Percentiles rank a stretch among this genome's conserved stretches.
phyloP scores from a whole-genome alignment of 2,113 vertebrate genomes.

The Corythaixoides concolor region DNA sequence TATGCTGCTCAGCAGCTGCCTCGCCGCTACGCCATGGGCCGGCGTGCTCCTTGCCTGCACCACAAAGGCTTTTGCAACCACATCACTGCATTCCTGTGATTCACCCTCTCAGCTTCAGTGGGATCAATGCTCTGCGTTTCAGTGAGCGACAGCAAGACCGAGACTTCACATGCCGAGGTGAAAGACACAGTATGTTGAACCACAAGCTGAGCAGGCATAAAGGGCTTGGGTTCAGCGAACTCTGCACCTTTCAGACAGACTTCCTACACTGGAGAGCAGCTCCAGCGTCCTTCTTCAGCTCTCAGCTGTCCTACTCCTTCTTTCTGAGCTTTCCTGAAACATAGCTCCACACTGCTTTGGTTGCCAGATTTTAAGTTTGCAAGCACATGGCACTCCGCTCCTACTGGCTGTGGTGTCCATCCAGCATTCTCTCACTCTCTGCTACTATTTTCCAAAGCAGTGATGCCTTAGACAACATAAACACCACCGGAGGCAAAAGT shows the following conservation, averaged over 20 bases:
- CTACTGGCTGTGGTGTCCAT: neutral
- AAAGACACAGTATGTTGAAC: neutral
- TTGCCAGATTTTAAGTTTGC: neutral
- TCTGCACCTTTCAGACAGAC: neutral
- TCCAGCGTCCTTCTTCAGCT: neutral
- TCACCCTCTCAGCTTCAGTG: neutral
- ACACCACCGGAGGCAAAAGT: neutral
- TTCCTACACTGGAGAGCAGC: neutral
- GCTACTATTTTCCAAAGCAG: neutral
- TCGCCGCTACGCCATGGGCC: fast-evolving
- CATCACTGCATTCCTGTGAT: fast-evolving
- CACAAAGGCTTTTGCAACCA: neutral
- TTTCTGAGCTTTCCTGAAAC: neutral
- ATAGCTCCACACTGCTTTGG: fast-evolving
- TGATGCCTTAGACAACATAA: neutral
- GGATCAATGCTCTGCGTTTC: neutral
- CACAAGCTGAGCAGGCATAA: neutral
- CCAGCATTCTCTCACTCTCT: neutral
- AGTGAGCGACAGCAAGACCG: neutral
- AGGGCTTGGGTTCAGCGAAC: neutral
- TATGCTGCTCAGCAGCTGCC: neutral
- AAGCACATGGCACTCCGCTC: fast-evolving
- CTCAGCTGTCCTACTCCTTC: neutral
- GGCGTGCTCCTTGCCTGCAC: fast-evolving
- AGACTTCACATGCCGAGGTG: neutral